Evolutionary conservation across 2,888 invertebrate genomes (phyloP), one percentile per base, ranked within the genome.

Genomic region (Poecilus cupreus): DNA sequence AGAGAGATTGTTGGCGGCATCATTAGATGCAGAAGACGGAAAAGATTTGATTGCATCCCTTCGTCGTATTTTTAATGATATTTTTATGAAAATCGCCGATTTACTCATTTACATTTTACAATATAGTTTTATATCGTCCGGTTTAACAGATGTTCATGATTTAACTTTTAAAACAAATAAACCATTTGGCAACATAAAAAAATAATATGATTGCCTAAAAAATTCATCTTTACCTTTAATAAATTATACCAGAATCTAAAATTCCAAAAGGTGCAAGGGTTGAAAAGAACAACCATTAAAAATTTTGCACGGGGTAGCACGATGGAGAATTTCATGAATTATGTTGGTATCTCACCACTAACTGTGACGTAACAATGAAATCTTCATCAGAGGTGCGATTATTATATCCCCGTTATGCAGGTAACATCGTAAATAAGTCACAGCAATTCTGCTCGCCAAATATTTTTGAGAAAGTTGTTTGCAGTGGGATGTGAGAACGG

Each of bases 51-150:
- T 76, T 54, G 51, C 76, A 76, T 54, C 76, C 76, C 72, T 72
- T 72, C 46, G 49, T 72, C 46, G 39, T 8, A 75, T 37, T 32
- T 49, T 54, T 76, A 76, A 76, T 54, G 76, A 76, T 51, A 57
- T 57, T 57, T 76, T 57, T 76, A 76, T 76, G 76, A 76, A 76
- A 76, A 76, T 76, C 22, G 39, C 57, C 22, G 16, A 57, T 68
- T 51, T 51, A 18, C 5, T 1, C 13, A 51, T 72, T 76, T 57
- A 57, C 76, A 76, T 76, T 37, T 76, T 54, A 72, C 24, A 46
- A 46, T 20, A 46, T 54, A 18, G 10, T 20, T 22, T 54, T 54
- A 54, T 13, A 46, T 24, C 43, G 43, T 13, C 22, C 72, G 3
- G 1, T 46, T 37, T 10, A 8, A 68, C 72, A 72, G 72, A 72